Evolutionary conservation across 2,888 invertebrate species (phyloP).

Genomic region (Tetanocera ferruginea): DNA sequence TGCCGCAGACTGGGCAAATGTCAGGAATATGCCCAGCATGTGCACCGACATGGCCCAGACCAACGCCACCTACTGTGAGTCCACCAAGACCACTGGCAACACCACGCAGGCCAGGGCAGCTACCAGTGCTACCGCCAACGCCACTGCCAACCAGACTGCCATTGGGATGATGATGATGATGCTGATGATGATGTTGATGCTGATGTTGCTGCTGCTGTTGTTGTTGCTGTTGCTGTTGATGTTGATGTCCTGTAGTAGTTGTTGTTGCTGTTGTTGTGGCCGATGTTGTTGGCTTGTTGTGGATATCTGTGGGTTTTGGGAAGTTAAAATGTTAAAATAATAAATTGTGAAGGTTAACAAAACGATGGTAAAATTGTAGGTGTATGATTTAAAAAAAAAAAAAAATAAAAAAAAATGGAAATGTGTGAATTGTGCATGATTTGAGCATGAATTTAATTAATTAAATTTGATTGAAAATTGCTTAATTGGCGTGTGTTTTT

Average conservation of each 20-base stretch:
- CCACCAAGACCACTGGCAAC: constrained; percentile 52
- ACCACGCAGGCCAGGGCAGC: constrained; percentile 54
- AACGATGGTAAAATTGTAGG: neutral
- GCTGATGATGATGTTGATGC: constrained; percentile 48
- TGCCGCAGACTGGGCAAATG: constrained; percentile 79
- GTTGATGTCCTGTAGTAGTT: constrained; percentile 55
- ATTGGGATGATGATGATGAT: constrained; percentile 52
- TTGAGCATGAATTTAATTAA: constrained; percentile 33
- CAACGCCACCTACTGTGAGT: constrained; percentile 52
- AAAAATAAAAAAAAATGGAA: neutral
- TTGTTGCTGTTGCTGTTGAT: constrained; percentile 51
- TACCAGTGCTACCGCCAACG: constrained; percentile 19
- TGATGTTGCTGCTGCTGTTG: constrained; percentile 56
- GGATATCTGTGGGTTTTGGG: constrained; percentile 50
- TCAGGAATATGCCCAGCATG: constrained; percentile 63
- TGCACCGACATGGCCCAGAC: constrained; percentile 48
- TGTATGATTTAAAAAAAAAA: neutral
- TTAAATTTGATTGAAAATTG: constrained; percentile 43
- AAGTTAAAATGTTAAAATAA: constrained; percentile 25
- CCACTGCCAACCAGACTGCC: neutral
- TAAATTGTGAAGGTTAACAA: constrained; percentile 2
- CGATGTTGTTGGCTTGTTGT: constrained; percentile 50
- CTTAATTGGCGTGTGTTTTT: constrained; percentile 48
- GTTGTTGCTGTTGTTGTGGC: constrained; percentile 49
- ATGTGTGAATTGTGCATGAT: constrained; percentile 23